Evolutionary conservation across 35 echinoderm and acorn worm species (phyloP), one percentile per base, ranked within the genome.

Genomic region (Patiria miniata): DNA sequence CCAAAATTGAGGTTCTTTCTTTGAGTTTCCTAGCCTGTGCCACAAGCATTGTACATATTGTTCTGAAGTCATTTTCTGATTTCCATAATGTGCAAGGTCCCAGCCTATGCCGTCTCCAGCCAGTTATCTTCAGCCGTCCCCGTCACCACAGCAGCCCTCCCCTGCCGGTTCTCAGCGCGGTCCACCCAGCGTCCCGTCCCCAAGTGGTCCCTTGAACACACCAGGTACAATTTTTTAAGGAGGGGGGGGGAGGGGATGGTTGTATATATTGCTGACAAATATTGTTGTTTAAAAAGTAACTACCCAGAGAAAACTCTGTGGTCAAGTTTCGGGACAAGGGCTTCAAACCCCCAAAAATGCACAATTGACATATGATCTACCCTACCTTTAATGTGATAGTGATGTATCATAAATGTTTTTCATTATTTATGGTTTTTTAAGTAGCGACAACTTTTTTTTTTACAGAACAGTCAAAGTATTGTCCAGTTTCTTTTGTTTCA

Each of bases 41-140:
- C 42, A 6, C 42, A 47, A 6, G n/a, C n/a, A n/a, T n/a, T n/a
- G n/a, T n/a, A n/a, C n/a, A n/a, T 47, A 47, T 12, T 12, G 12
- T 47, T 47, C 4, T 47, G 42, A 47, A 47, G 4, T 6, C 26
- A 26, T 68, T 73, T 32, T 32, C 19, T 23, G 26, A 73, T 73
- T 34, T 73, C 14, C 29, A 5, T 73, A 34, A 28, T 30, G 34
- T 73, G 22, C 16, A 68, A 87, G 85, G 18, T 78, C 73, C 47
- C 82, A 83, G 32, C 68, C 80, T 17, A 76, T 90, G 59, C 57
- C 82, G 19, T 90, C 88, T 23, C 88, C 88, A 83, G 88, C 81
- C 22, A 84, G 80, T 55, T 90, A 90, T 73, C 52, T 90, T 1
- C 88, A 90, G 57, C 88, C 88, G 52, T 83, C 88, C 23, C 88